These are phyloP conservation scores for Oceanites oceanicus DNA, from an alignment of 2,113 vertebrate genomes.

Conservation along the genomic window DNA sequence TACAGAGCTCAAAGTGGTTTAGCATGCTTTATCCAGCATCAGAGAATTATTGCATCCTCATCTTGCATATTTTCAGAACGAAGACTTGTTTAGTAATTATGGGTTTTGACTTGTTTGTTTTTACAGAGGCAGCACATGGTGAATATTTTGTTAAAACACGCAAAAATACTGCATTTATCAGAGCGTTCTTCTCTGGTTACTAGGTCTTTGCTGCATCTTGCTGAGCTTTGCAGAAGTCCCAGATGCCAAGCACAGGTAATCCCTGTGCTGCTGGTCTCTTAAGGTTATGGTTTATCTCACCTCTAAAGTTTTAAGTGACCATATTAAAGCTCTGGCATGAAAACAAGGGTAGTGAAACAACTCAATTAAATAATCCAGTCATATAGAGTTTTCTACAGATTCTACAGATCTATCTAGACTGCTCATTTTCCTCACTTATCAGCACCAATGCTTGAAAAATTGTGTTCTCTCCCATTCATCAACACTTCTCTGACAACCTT, in stretches of 20 bases:
- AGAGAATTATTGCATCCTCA: neutral
- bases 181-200: neutral
- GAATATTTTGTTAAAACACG: neutral
- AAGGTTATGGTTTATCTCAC: neutral
- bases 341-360: neutral
- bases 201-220: neutral
- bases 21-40: neutral
- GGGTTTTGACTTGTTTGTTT: too few species aligned
- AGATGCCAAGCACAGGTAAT: neutral
- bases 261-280: neutral
- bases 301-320: neutral
- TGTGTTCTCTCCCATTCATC: neutral
- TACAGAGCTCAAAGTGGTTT: neutral
- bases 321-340: neutral
- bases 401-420: neutral
- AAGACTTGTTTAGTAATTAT: neutral
- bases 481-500: neutral
- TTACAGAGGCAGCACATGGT: neutral
- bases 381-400: neutral
- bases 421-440: neutral
- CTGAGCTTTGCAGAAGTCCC: neutral
- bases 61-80: rapidly evolving
- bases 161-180: neutral
- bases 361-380: neutral
- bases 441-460: neutral